Conservation (phyloP, 2,888 invertebrate genomes). For the Diogma glabrata region DNA sequence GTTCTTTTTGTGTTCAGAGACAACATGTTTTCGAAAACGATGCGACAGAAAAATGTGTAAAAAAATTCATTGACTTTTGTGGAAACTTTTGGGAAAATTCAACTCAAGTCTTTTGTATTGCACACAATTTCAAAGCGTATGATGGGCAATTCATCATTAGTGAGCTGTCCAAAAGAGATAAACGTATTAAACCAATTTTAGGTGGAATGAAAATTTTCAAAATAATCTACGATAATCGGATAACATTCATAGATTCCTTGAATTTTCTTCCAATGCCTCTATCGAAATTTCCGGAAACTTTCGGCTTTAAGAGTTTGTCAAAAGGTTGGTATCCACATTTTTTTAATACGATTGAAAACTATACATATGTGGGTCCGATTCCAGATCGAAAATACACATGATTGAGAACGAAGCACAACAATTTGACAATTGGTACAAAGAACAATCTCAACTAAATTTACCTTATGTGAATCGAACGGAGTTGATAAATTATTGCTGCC, state of each 20-base stretch:
- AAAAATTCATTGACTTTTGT: neutral
- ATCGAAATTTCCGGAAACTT: neutral
- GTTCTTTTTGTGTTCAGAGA: neutral
- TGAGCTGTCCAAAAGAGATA: neutral
- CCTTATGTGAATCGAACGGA: neutral
- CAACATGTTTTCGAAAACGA: neutral
- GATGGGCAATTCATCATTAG: neutral
- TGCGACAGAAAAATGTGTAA: neutral
- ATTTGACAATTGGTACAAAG: neutral
- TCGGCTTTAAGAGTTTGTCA: neutral
- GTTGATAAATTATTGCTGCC: neutral
- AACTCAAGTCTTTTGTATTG: neutral
- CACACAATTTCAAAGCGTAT: neutral
- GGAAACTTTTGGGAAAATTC: neutral
- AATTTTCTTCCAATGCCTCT: neutral
- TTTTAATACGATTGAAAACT: neutral
- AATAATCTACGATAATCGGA: neutral
- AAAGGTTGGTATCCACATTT: conserved; percentile 4
- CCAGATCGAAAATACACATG: neutral
- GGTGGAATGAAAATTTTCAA: neutral
- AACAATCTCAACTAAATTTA: neutral
- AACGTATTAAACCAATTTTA: neutral
- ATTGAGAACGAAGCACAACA: neutral
- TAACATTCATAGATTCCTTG: neutral
- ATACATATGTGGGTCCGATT: neutral